Percentiles rank a stretch among this genome's conserved stretches.
phyloP scores from a whole-genome alignment of 1,140 invertebrate species.

The Heliconius nattereri region DNA sequence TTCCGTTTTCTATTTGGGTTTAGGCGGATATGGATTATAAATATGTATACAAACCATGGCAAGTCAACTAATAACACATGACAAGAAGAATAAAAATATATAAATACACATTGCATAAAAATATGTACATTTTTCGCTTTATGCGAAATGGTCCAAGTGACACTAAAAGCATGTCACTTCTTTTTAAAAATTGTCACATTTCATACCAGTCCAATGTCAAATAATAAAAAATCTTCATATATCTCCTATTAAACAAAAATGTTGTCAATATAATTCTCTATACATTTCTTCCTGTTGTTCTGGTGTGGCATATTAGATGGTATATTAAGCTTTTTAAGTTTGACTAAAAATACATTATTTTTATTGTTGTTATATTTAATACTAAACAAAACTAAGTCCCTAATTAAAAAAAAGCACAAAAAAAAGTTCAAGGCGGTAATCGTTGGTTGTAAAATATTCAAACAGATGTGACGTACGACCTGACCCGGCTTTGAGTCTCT shows the following conservation, averaged over 20 bases:
- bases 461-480: slow-evolving; percentile 21
- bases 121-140: background rate
- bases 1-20: slow-evolving; percentile 31
- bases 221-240: too few species aligned
- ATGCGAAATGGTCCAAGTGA: background rate
- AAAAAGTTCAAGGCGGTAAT: slow-evolving; percentile 14
- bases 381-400: background rate
- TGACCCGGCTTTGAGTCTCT: slow-evolving; percentile 27
- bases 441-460: slow-evolving; percentile 29
- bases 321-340: too few species aligned
- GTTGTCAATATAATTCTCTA: too few species aligned
- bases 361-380: too few species aligned
- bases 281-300: too few species aligned
- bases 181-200: too few species aligned
- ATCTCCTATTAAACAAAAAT: too few species aligned
- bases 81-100: background rate
- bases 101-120: background rate
- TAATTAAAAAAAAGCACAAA: background rate
- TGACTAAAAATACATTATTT: too few species aligned
- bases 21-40: slow-evolving; percentile 37
- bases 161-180: background rate
- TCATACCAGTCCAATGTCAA: too few species aligned
- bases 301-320: too few species aligned
- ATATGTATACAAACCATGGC: slow-evolving; percentile 26
- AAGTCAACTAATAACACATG: background rate